Percentiles rank a stretch among this genome's conserved stretches.
Evolutionary conservation across 2,888 invertebrate species (phyloP).

Genomic region (Phortica magna): DNA sequence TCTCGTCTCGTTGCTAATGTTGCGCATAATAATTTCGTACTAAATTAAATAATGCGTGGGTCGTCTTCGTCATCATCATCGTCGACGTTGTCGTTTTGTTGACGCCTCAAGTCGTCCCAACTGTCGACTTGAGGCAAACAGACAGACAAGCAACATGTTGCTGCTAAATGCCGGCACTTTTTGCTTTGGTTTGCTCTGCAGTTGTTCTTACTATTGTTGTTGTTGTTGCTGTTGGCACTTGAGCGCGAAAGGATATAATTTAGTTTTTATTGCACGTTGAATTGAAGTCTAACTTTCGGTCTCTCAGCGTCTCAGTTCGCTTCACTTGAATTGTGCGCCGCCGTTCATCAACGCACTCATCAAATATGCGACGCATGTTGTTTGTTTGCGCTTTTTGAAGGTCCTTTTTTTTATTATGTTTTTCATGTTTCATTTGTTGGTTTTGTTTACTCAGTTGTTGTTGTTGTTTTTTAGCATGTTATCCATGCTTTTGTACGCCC

Average conservation of each 20-base stretch:
- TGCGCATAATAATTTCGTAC: constrained; percentile 73
- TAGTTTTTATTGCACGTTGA: constrained; percentile 68
- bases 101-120: background rate
- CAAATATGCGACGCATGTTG: constrained; percentile 66
- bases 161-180: constrained; percentile 45
- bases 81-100: constrained; percentile 31
- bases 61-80: constrained; percentile 40
- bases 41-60: constrained; percentile 73
- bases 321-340: constrained; percentile 26
- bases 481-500: constrained; percentile 9
- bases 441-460: constrained; percentile 33
- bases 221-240: constrained; percentile 53
- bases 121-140: constrained; percentile 7
- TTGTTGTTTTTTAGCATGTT: constrained; percentile 25
- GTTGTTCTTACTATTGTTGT: constrained; percentile 30
- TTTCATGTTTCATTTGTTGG: constrained; percentile 16
- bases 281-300: constrained; percentile 35
- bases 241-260: constrained; percentile 69
- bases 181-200: constrained; percentile 47
- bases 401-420: constrained; percentile 50
- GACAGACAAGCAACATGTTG: constrained; percentile 61
- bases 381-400: constrained; percentile 52
- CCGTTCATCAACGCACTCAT: constrained; percentile 50
- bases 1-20: constrained; percentile 63
- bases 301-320: constrained; percentile 2